phyloP scores from a whole-genome alignment of 2,797 vertebrate species.

The Liparis tanakae region DNA sequence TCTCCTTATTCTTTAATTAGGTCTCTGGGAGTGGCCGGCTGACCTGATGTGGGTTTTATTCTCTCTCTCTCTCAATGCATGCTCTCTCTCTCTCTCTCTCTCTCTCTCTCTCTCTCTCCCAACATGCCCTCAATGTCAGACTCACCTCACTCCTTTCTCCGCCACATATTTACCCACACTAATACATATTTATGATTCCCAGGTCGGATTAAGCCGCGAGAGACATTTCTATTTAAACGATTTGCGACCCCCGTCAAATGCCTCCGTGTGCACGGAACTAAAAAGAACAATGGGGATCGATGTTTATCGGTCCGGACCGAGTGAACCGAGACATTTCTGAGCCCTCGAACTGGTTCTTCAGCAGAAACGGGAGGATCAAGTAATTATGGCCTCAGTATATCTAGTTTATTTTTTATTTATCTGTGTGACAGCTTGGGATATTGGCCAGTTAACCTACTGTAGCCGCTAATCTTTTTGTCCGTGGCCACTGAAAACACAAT shows the following conservation, averaged over 20 bases:
- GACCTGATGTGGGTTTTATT: conserved; percentile 28
- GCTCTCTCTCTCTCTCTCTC: not conserved
- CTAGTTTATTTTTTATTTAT: not conserved
- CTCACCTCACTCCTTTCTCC: not conserved
- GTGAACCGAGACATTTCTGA: not conserved
- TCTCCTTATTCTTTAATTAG: conserved; percentile 51
- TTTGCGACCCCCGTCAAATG: not conserved
- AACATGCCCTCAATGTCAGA: conserved; percentile 36
- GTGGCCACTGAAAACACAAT: not conserved
- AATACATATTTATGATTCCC: conserved; percentile 22
- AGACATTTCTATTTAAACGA: not conserved
- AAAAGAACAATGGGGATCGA: not conserved
- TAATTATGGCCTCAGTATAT: not conserved
- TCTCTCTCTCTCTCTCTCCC: not conserved
- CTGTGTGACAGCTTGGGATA: not conserved
- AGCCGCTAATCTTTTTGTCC: not conserved
- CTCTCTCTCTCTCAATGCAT: not conserved
- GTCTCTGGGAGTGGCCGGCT: conserved; percentile 32
- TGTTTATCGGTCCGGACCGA: not conserved
- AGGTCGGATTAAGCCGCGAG: not conserved
- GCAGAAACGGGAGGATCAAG: not conserved
- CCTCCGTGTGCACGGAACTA: not conserved
- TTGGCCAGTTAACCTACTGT: not conserved
- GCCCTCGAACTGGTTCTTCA: not conserved
- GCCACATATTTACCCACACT: conserved; percentile 33